These are phyloP conservation scores for Drosophila kuntzei DNA, from an alignment of 2,888 invertebrate species.

Conservation along the genomic window DNA sequence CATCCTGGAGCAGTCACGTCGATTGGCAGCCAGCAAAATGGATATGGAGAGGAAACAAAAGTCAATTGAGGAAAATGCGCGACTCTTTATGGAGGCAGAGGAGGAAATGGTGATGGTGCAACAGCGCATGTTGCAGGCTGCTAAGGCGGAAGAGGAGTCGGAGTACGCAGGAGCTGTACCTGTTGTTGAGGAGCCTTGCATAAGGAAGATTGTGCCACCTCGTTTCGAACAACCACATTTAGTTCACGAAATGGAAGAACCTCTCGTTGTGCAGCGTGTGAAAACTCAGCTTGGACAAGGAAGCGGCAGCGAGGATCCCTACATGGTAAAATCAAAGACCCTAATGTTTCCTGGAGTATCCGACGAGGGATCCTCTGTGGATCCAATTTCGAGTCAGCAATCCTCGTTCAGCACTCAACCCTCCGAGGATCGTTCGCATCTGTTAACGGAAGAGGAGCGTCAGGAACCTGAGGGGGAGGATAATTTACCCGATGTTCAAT, in stretches of 20 bases:
- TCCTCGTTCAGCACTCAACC: constrained; percentile 82
- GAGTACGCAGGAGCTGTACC: constrained; percentile 72
- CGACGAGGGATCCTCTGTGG: constrained; percentile 83
- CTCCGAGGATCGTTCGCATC: constrained; percentile 81
- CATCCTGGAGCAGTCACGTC: constrained; percentile 46
- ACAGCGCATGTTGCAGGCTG: constrained; percentile 66
- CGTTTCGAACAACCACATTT: constrained; percentile 45
- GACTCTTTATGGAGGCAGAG: constrained; percentile 82
- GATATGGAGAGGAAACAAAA: constrained; percentile 70
- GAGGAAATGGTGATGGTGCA: constrained; percentile 83
- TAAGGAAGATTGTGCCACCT: constrained; percentile 67
- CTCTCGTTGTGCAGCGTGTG: constrained; percentile 69
- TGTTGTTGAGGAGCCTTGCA: constrained; percentile 71
- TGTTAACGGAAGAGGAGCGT: constrained; percentile 87
- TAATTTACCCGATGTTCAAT: constrained; percentile 75
- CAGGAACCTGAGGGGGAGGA: constrained; percentile 85
- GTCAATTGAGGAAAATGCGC: constrained; percentile 81
- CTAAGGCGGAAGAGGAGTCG: constrained; percentile 48
- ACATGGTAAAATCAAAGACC: constrained; percentile 70
- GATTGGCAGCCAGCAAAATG: constrained; percentile 53
- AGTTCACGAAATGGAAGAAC: constrained; percentile 50
- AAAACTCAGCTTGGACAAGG: constrained; percentile 84
- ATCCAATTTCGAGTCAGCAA: constrained; percentile 78
- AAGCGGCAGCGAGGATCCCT: constrained; percentile 65
- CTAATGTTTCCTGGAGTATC: constrained; percentile 81